These are phyloP conservation scores for Adelges cooleyi DNA, from an alignment of 1,140 invertebrate genomes.

Conservation along the genomic window DNA sequence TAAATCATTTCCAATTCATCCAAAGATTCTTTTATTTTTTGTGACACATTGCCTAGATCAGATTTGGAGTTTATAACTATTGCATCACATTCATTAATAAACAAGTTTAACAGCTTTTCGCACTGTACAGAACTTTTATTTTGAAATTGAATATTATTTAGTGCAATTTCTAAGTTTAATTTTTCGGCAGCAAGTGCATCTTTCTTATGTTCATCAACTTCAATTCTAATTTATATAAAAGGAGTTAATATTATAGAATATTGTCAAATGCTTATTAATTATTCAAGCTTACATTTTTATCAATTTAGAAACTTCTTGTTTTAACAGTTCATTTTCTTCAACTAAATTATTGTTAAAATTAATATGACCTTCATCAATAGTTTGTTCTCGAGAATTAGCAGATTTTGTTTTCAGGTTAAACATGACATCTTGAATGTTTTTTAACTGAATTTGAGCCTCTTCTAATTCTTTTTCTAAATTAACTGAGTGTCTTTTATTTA, in stretches of 20 bases:
- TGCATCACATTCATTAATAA: not conserved
- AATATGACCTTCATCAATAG: not conserved
- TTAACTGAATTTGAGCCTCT: constrained; percentile 13
- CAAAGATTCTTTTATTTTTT: constrained; percentile 14
- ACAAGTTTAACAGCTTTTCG: not conserved
- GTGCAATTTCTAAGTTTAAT: constrained; percentile 1
- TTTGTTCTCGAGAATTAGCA: not conserved
- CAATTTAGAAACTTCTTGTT: constrained; percentile 12
- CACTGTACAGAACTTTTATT: not conserved
- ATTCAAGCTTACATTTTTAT: constrained; percentile 2
- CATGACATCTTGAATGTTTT: constrained; percentile 20
- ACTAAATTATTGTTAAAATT: constrained; percentile 4
- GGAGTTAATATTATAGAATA: not conserved
- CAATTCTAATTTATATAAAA: constrained; percentile 3
- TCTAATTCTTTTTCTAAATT: constrained; percentile 31
- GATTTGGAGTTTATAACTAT: not conserved
- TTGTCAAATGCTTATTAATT: not conserved
- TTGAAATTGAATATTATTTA: constrained; percentile 10
- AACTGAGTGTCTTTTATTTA: constrained; percentile 28
- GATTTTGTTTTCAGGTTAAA: constrained; percentile 18
- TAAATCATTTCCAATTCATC: constrained; percentile 9
- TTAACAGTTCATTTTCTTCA: constrained; percentile 14
- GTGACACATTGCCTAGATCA: not conserved
- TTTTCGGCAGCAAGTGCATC: constrained; percentile 2
- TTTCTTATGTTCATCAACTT: not conserved